Base-by-base conservation (phyloP, 2,113 vertebrate species). In the Rhea pennata region DNA sequence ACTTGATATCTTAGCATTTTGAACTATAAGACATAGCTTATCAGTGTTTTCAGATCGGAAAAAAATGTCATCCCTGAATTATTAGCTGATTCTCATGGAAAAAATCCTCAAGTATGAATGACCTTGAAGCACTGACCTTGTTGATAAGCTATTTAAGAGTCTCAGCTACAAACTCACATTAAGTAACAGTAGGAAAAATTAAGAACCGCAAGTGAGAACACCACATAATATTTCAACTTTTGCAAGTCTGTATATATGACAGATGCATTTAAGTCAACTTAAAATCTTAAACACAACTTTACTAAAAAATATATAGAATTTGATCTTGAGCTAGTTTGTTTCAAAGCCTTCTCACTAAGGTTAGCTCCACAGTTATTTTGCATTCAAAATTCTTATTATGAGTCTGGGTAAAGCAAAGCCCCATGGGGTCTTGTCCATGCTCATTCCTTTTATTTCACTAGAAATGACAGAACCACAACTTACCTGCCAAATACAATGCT, bases 401-500 rank as follows among this genome's bases (percentile, higher is more conserved):
- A 19, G 26, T 54, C 54, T 59, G 12, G 7, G 22, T 8, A 91
- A 13, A 87, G 40, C 44, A 88, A 84, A 85, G 53, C 19, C 78
- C 36, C 74, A 21, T 19, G 40, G 5, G 8, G 14, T 67, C 36
- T 44, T 92, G 9, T 4, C 33, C 10, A 4, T 31, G 79, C 29
- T 91, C 12, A 79, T 9, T 31, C 11, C 8, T 70, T 40, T 84
- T 20, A 74, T 69, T 72, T 48, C 40, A 72, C 40, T 46, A 87
- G 75, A 83, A 22, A 2, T 42, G 86, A 23, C 46, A 51, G 75
- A 95, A 77, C 23, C 27, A 72, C 6, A 24, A 82, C 97, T 91
- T 73, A 99, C 99, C 99, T 97, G 98, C 98, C 94, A 99, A 98
- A 93, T 99, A 99, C 31, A 99, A 97, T 62, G 98, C 98, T 97